Evolutionary conservation across 2,888 invertebrate genomes (phyloP).

Genomic region (Melangyna quadrimaculata): DNA sequence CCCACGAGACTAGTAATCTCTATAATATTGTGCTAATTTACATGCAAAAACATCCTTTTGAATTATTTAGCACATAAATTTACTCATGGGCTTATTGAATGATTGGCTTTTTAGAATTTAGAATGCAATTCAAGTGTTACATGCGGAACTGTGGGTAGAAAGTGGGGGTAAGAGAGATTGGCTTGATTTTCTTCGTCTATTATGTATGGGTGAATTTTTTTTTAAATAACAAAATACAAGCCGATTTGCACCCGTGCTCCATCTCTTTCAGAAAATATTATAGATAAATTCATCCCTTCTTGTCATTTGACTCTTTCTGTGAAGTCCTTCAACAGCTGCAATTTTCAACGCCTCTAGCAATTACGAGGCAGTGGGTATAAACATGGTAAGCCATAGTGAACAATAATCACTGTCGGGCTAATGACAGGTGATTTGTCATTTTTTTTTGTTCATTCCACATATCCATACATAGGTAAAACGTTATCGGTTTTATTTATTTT

Average conservation of each 20-base stretch:
- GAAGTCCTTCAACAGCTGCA: constrained; percentile 13
- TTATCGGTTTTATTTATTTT: no score
- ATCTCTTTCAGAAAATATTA: background rate
- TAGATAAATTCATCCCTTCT: background rate
- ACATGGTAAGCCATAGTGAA: constrained; percentile 29
- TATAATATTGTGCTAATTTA: constrained; percentile 10
- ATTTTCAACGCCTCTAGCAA: constrained; percentile 31
- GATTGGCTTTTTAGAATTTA: constrained; percentile 30
- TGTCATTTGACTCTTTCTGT: background rate
- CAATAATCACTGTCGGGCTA: constrained; percentile 58
- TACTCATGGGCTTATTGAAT: background rate
- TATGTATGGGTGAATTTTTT: background rate
- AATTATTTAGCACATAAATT: constrained; percentile 46
- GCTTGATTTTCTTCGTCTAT: background rate
- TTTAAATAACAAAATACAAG: background rate
- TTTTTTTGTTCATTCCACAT: background rate
- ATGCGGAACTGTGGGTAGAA: background rate
- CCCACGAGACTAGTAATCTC: background rate
- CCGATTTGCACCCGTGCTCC: background rate
- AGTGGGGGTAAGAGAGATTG: background rate
- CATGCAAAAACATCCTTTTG: constrained; percentile 22
- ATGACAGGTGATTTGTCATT: constrained; percentile 60
- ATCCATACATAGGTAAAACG: background rate
- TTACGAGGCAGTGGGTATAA: constrained; percentile 2
- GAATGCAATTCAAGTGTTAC: constrained; percentile 8